These are phyloP conservation scores for Polydrusus tereticollis DNA, from an alignment of 2,888 invertebrate genomes.

Conservation along the genomic window DNA sequence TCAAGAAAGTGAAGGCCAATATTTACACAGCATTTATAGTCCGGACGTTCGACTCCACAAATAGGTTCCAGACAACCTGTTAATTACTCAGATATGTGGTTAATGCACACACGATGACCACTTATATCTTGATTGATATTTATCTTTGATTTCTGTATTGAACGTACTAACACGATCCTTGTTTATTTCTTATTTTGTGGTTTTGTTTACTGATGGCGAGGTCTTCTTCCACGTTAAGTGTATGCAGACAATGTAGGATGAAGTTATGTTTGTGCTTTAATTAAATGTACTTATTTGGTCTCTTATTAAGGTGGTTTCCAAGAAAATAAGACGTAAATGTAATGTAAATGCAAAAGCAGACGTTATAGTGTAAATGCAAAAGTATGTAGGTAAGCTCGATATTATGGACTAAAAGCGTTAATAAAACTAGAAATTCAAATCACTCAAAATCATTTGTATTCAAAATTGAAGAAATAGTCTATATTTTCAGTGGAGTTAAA, in stretches of 20 bases:
- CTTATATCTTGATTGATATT: slow-evolving; percentile 64
- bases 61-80: slow-evolving; percentile 67
- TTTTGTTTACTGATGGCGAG: slow-evolving; percentile 46
- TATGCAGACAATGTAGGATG: slow-evolving; percentile 31
- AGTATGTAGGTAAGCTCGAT: too few species aligned
- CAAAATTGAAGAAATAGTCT: too few species aligned
- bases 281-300: slow-evolving; percentile 42
- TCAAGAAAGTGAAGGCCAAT: slow-evolving; percentile 66
- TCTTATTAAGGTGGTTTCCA: slow-evolving; percentile 40
- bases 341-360: too few species aligned
- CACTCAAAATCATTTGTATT: too few species aligned
- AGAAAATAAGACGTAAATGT: slow-evolving; percentile 24
- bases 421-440: too few species aligned
- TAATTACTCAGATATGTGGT: slow-evolving; percentile 67
- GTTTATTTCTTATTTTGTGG: slow-evolving; percentile 45
- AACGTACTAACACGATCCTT: slow-evolving; percentile 39
- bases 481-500: too few species aligned
- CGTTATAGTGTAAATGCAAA: too few species aligned
- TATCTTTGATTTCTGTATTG: slow-evolving; percentile 58
- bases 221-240: slow-evolving; percentile 33
- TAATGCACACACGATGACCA: slow-evolving; percentile 64
- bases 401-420: too few species aligned
- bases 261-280: slow-evolving; percentile 47
- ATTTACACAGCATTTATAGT: slow-evolving; percentile 68
- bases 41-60: slow-evolving; percentile 66